Percentiles rank a stretch among this genome's conserved stretches.
These are phyloP conservation scores for Hippocampus barbouri DNA, from an alignment of 2,113 vertebrate genomes.

Conservation along the genomic window DNA sequence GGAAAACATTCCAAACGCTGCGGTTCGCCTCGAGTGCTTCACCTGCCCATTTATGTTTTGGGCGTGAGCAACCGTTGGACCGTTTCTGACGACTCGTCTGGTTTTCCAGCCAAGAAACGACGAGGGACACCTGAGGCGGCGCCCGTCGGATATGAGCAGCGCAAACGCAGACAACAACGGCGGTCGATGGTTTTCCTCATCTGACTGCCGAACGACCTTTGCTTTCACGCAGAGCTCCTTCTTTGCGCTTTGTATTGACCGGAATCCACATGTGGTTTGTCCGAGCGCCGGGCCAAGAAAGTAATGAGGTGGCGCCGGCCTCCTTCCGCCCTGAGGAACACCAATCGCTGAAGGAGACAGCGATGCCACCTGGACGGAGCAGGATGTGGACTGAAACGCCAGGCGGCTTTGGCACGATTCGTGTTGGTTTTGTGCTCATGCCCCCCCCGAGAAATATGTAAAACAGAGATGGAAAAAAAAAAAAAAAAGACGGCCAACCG, in stretches of 20 bases:
- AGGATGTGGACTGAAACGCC: constrained; percentile 43
- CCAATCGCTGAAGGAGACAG: constrained; percentile 47
- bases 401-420: constrained; percentile 25
- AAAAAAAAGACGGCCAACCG: constrained; percentile 61
- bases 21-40: constrained; percentile 30
- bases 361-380: constrained; percentile 37
- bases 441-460: constrained; percentile 39
- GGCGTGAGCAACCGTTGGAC: constrained; percentile 21
- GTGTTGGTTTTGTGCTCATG: constrained; percentile 41
- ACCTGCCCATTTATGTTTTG: constrained; percentile 13
- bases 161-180: constrained; percentile 42
- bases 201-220: constrained; percentile 20
- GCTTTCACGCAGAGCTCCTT: not conserved
- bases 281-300: constrained; percentile 24
- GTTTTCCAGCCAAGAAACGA: constrained; percentile 43
- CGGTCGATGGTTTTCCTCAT: constrained; percentile 16
- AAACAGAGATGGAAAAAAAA: constrained; percentile 67
- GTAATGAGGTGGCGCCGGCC: constrained; percentile 4
- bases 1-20: constrained; percentile 12
- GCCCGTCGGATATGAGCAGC: not conserved
- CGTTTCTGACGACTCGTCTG: constrained; percentile 46
- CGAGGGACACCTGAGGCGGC: constrained; percentile 25
- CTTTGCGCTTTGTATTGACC: constrained; percentile 18
- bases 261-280: constrained; percentile 30
- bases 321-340: constrained; percentile 43